phyloP scores from a whole-genome alignment of 2,888 invertebrate genomes.

The Choreutis nemorana region DNA sequence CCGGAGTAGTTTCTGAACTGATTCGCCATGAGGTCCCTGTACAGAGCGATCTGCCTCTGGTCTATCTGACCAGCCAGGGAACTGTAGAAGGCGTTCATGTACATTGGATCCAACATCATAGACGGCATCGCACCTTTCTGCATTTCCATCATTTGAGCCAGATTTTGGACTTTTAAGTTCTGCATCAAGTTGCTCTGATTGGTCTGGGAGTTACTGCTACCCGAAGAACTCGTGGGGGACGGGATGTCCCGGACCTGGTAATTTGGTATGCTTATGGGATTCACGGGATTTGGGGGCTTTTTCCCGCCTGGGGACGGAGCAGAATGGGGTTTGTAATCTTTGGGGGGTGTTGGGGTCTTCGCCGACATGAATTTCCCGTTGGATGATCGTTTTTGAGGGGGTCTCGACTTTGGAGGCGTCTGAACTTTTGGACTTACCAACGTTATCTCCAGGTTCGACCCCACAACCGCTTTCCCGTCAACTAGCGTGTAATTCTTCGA shows the following conservation, averaged over 20 bases:
- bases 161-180: constrained; percentile 17
- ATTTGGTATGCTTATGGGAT: constrained; percentile 38
- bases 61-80: constrained; percentile 45
- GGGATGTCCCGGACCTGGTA: constrained; percentile 42
- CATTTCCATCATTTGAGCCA: constrained; percentile 25
- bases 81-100: constrained; percentile 46
- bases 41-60: constrained; percentile 46
- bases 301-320: constrained; percentile 18
- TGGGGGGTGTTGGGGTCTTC: constrained; percentile 49
- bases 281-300: constrained; percentile 30
- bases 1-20: constrained; percentile 42
- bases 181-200: constrained; percentile 19
- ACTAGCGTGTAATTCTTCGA: constrained; percentile 49
- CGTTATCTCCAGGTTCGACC: constrained; percentile 76
- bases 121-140: constrained; percentile 21
- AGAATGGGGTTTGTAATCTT: constrained; percentile 27
- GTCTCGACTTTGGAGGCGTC: constrained; percentile 28
- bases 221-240: constrained; percentile 31
- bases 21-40: constrained; percentile 45
- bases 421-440: constrained; percentile 63
- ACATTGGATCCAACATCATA: constrained; percentile 39
- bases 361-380: constrained; percentile 64
- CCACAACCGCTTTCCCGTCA: constrained; percentile 54
- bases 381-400: constrained; percentile 56
- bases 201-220: constrained; percentile 21